A percentile compares a stretch with the other conserved stretches of the same genome.
These are phyloP conservation scores for Drosophila neotestacea DNA, from an alignment of 2,888 invertebrate species.

Conservation along the genomic window DNA sequence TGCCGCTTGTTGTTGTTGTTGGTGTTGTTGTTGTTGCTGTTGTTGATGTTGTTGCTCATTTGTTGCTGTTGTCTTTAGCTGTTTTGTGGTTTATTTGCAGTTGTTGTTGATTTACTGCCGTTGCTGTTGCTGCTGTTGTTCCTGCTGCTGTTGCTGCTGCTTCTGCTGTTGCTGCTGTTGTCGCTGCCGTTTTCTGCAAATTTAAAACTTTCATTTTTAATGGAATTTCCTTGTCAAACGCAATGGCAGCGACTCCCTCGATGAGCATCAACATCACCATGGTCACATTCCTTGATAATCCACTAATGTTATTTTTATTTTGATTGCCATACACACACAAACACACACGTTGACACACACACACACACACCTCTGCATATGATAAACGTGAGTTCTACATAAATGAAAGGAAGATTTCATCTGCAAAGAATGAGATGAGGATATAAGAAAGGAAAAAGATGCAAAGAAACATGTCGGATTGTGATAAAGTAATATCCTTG, in stretches of 20 bases:
- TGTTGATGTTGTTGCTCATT: constrained; percentile 44
- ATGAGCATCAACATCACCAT: constrained; percentile 29
- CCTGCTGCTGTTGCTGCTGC: not conserved
- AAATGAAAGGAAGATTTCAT: not conserved
- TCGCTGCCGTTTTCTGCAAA: constrained; percentile 40
- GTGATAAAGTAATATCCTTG: not conserved
- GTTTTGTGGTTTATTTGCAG: constrained; percentile 50
- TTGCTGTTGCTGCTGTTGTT: constrained; percentile 10
- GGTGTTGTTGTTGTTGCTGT: constrained; percentile 47
- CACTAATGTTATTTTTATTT: constrained; percentile 66
- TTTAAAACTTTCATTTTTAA: constrained; percentile 75
- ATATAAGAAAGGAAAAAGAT: not conserved
- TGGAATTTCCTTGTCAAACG: constrained; percentile 76
- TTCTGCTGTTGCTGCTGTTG: constrained; percentile 19
- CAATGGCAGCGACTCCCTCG: constrained; percentile 55
- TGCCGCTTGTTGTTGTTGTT: constrained; percentile 26
- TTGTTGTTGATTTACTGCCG: constrained; percentile 51
- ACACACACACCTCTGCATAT: constrained; percentile 11
- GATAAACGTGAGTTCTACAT: constrained; percentile 4
- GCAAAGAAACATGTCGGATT: not conserved
- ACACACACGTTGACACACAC: not conserved
- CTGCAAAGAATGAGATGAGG: not conserved
- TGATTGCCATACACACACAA: constrained; percentile 28
- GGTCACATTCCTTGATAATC: constrained; percentile 50
- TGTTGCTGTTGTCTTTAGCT: constrained; percentile 58